Base-by-base conservation (phyloP, 2,888 invertebrate genomes). In the Diarsia rubi region DNA sequence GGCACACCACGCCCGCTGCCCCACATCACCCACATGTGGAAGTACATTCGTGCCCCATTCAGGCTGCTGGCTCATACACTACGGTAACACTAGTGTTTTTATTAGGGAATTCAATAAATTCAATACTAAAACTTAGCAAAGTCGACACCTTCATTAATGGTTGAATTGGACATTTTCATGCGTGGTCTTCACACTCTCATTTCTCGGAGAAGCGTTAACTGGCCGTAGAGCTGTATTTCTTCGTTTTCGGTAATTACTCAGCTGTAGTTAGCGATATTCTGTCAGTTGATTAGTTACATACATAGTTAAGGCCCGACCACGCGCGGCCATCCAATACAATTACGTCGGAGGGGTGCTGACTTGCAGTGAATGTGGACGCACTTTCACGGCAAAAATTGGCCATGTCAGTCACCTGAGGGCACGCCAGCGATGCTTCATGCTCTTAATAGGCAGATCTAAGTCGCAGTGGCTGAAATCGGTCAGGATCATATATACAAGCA, bases 11-110 rank as follows among this genome's bases (percentile, higher is more conserved):
- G 42, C 27, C 19, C 21, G 52, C 9, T 45, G 76, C 2, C 52
- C 45, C 42, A 60, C 79, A 45, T 45, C 80, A 1, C 52, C 45
- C 42, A 60, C 72, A 37, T 76, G 73, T 24, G 72, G 16, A 4
- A 4, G 59, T 60, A 31, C 71, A 62, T 14, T 57, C 54, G 45
- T 54, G 49, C 31, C 71, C 27, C 57, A 24, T 8, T n/a, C 14
- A 49, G 27, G 37, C 67, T 68, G 14, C 27, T 14, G 49, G 49
- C n/a, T 37, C 60, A n/a, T 42, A 16, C 3, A n/a, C n/a, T n/a
- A n/a, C n/a, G n/a, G n/a, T n/a, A n/a, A n/a, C n/a, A n/a, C 8
- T 24, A 31, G 31, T 19, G 59, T 31, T 31, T 57, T 0, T 31
- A 8, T 31, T 59, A 59, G 8, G 19, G 16, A 44, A 27, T 57